Percentiles rank a stretch among this genome's conserved stretches.
phyloP scores from a whole-genome alignment of 1,140 invertebrate genomes.

The Magallana angulata region DNA sequence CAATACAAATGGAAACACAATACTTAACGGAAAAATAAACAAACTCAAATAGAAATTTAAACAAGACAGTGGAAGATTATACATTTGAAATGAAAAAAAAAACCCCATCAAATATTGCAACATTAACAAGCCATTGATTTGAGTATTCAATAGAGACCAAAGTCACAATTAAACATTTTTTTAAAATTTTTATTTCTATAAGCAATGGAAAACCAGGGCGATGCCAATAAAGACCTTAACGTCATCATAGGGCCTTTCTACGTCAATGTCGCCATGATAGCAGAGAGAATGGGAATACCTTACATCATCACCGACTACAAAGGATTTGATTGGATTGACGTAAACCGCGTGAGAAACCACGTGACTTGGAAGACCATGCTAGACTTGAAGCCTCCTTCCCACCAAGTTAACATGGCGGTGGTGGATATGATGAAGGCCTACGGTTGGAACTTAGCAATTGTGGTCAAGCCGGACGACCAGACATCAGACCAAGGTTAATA shows the following conservation, averaged over 20 bases:
- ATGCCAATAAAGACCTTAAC: conserved; percentile 38
- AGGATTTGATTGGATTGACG: conserved; percentile 74
- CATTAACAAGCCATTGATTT: no score
- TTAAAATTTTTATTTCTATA: not conserved
- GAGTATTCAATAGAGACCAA: no score
- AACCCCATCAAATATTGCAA: no score
- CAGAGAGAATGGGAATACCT: conserved; percentile 67
- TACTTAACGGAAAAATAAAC: not conserved
- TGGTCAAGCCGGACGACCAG: conserved; percentile 71
- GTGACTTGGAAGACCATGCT: conserved; percentile 69
- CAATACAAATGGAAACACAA: no score
- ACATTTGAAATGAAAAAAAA: no score
- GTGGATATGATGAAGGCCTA: conserved; percentile 69
- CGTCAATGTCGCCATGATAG: conserved; percentile 73
- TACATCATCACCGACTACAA: conserved; percentile 75
- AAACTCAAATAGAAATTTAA: not conserved
- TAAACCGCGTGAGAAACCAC: conserved; percentile 65
- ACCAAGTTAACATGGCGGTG: conserved; percentile 69
- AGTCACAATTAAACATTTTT: no score
- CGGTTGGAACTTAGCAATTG: conserved; percentile 67
- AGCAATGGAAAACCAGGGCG: not conserved
- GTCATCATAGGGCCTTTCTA: conserved; percentile 75
- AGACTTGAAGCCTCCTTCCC: conserved; percentile 69
- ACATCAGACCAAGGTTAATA: conserved; percentile 71
- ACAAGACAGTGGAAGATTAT: not conserved